Base-by-base conservation (phyloP, 1,140 invertebrate species). In the Drosophila orosa region DNA sequence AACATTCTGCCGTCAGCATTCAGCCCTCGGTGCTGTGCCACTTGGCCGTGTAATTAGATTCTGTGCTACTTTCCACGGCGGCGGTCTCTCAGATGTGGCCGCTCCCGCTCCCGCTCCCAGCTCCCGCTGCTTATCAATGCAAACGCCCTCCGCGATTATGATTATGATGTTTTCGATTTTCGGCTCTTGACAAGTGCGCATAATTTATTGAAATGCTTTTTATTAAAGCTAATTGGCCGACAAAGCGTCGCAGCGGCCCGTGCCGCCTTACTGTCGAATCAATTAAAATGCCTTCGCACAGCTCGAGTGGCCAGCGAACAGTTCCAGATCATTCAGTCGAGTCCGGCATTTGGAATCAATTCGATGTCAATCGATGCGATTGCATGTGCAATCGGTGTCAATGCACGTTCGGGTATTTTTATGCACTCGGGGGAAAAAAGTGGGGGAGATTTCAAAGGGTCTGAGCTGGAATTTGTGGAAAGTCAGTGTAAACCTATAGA, bases 211-310 rank as follows among this genome's bases (percentile, higher is more conserved):
- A 77, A 83, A 67, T 79, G 72, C 63, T 77, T 83, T 69, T 83
- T 89, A 86, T 87, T 83, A 86, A 87, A 86, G 83, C 72, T 86
- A 86, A 86, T 89, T 76, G 84, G 56, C 52, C 83, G 83, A 83
- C 83, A 79, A 82, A 78, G 58, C 50, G 19, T 54, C 31, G 63
- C 29, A 25, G 13, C 25, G 81, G 63, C 83, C 71, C 74, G 77
- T 78, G 82, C 65, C 73, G 77, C 40, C 47, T 6, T 10, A 5
- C 19, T 45, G 47, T 13, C 40, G 29, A 44, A 29, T 42, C 57
- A 83, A 87, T 85, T 81, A 87, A 85, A 87, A 85, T 85, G 83
- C 78, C 83, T 72, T 66, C 25, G 83, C 82, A 82, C 74, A 74
- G 50, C 48, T 39, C 37, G 52, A 67, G 58, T 31, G 47, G 27